phyloP scores from a whole-genome alignment of 2,797 vertebrate genomes.

The Sebastes goodei region DNA sequence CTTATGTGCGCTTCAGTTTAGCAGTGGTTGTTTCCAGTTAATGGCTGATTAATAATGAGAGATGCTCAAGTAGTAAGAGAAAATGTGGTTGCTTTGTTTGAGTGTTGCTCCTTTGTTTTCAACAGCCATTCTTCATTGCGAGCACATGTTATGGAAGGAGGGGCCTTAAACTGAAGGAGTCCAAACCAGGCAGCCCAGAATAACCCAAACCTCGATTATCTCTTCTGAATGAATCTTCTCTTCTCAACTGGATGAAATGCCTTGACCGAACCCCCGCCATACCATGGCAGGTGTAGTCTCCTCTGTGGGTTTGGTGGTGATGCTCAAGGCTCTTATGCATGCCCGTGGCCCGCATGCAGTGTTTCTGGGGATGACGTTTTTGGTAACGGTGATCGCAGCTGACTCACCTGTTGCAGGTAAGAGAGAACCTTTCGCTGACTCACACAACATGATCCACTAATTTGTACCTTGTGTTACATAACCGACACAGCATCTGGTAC shows the following conservation, averaged over 20 bases:
- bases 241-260: slow-evolving; percentile 69
- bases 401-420: slow-evolving; percentile 81
- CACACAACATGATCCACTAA: slow-evolving; percentile 16
- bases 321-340: slow-evolving; percentile 48
- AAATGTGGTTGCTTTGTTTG: background rate
- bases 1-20: background rate
- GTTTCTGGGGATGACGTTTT: slow-evolving; percentile 68
- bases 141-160: slow-evolving; percentile 37
- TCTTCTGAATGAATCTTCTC: slow-evolving; percentile 33
- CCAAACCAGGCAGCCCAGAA: background rate
- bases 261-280: slow-evolving; percentile 64
- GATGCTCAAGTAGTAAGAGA: background rate
- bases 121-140: slow-evolving; percentile 20
- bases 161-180: slow-evolving; percentile 24
- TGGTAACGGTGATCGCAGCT: slow-evolving; percentile 72
- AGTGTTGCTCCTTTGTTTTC: slow-evolving; percentile 37
- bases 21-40: background rate
- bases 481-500: background rate
- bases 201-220: background rate
- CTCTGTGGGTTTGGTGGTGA: slow-evolving; percentile 63
- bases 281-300: slow-evolving; percentile 78
- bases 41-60: background rate
- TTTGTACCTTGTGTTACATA: slow-evolving; percentile 32
- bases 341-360: slow-evolving; percentile 37
- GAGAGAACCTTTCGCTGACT: slow-evolving; percentile 53